Evolutionary conservation across 2,113 vertebrate species (phyloP).

Genomic region (Charina bottae): DNA sequence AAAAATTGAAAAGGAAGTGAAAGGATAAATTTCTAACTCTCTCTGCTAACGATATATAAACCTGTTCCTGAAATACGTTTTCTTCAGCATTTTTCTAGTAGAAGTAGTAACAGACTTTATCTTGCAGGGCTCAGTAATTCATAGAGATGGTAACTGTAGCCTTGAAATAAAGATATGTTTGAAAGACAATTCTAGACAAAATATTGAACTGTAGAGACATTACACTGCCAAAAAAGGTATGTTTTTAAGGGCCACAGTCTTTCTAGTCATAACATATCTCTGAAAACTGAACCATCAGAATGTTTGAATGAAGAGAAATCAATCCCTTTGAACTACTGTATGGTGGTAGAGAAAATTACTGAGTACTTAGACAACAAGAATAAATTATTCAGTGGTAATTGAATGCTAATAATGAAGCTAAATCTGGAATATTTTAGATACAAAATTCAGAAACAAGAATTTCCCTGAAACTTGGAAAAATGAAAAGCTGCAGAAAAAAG

Average conservation of each 20-base stretch:
- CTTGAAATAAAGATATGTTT: not conserved
- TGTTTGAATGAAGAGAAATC: not conserved
- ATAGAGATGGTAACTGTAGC: not conserved
- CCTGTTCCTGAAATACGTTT: not conserved
- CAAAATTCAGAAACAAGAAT: not conserved
- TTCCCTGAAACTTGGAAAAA: not conserved
- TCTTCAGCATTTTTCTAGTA: not conserved
- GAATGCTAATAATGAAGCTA: not conserved
- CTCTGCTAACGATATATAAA: not conserved
- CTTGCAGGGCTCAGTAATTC: not conserved
- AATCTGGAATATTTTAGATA: not conserved
- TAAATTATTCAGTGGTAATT: not conserved
- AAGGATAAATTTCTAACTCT: not conserved
- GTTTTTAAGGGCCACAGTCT: not conserved
- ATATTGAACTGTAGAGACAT: not conserved
- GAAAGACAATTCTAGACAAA: not conserved
- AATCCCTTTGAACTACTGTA: not conserved
- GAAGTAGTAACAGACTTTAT: not conserved
- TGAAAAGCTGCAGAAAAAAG: not conserved
- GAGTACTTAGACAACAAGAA: not conserved
- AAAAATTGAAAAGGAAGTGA: not conserved
- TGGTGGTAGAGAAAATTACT: not conserved
- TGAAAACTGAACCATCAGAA: not conserved
- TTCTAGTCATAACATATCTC: not conserved
- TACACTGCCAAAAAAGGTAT: not conserved